Conservation (phyloP, 1,140 invertebrate genomes). For the Halyomorpha halys region DNA sequence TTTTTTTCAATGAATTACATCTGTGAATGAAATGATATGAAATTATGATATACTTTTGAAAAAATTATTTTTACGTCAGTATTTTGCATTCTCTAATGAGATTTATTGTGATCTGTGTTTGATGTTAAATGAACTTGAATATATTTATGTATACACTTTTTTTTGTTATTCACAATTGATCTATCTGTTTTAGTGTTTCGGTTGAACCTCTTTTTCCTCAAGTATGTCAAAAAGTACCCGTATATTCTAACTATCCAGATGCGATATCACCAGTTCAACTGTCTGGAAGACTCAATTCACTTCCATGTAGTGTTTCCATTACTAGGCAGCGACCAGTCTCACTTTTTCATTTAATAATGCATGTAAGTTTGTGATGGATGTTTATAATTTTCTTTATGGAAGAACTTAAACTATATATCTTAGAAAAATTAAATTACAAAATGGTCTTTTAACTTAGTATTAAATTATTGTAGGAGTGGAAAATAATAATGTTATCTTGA, state of each 20-base stretch:
- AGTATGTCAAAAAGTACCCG: slow-evolving; percentile 60
- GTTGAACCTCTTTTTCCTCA: slow-evolving; percentile 88
- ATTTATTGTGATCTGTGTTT: no score
- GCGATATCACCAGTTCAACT: slow-evolving; percentile 69
- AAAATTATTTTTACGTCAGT: no score
- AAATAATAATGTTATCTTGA: no score
- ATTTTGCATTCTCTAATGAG: no score
- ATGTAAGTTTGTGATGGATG: slow-evolving; percentile 42
- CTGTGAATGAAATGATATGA: no score
- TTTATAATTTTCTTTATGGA: not conserved
- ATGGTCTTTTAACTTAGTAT: no score
- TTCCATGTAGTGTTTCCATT: slow-evolving; percentile 79
- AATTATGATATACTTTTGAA: no score
- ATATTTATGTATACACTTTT: no score
- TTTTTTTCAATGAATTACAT: no score
- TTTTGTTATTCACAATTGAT: no score
- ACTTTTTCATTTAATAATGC: slow-evolving; percentile 75
- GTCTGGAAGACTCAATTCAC: slow-evolving; percentile 68
- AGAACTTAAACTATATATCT: not conserved
- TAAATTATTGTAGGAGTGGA: no score
- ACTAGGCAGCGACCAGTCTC: slow-evolving; percentile 60
- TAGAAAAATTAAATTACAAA: not conserved
- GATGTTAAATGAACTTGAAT: no score
- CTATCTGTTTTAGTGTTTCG: slow-evolving; percentile 55
- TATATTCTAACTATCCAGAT: slow-evolving; percentile 39